Evolutionary conservation across 2,113 vertebrate genomes (phyloP).

Genomic region (Xenopus borealis): DNA sequence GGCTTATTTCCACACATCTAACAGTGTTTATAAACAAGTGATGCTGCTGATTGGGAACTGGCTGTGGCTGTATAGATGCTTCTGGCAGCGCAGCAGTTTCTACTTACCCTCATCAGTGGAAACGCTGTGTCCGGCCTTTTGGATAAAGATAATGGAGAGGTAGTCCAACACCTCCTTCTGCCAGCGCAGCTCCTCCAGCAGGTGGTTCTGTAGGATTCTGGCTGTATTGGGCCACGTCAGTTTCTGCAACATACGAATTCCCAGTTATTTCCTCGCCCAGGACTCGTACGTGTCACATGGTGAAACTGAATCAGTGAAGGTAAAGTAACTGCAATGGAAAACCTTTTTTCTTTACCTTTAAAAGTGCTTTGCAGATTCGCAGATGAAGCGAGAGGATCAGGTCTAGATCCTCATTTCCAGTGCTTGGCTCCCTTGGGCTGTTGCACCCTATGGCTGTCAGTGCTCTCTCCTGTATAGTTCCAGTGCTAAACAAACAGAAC

Average conservation of each 20-base stretch:
- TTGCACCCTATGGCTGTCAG: conserved; percentile 56
- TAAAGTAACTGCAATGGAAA: no score
- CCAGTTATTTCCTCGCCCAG: no score
- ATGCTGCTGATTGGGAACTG: no score
- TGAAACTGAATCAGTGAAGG: no score
- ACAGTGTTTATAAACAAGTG: no score
- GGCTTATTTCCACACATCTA: no score
- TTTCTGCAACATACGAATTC: conserved; percentile 60
- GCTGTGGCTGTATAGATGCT: background rate
- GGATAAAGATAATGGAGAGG: conserved; percentile 57
- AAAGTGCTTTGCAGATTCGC: conserved; percentile 74
- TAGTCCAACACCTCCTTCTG: conserved; percentile 64
- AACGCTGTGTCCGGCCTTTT: conserved; percentile 47
- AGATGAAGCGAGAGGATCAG: conserved; percentile 75
- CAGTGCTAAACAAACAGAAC: conserved; percentile 49
- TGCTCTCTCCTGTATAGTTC: conserved; percentile 62
- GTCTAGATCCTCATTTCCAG: conserved; percentile 77
- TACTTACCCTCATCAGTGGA: conserved; percentile 67
- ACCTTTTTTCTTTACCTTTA: conserved; percentile 64
- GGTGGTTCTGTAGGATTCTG: conserved; percentile 57
- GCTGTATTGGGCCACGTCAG: conserved; percentile 57
- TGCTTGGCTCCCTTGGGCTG: conserved; percentile 63
- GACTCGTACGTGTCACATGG: no score
- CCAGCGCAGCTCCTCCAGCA: conserved; percentile 62
- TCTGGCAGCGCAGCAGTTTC: background rate